These are phyloP conservation scores for Laticauda colubrina DNA, from an alignment of 2,113 vertebrate genomes.

Conservation along the genomic window DNA sequence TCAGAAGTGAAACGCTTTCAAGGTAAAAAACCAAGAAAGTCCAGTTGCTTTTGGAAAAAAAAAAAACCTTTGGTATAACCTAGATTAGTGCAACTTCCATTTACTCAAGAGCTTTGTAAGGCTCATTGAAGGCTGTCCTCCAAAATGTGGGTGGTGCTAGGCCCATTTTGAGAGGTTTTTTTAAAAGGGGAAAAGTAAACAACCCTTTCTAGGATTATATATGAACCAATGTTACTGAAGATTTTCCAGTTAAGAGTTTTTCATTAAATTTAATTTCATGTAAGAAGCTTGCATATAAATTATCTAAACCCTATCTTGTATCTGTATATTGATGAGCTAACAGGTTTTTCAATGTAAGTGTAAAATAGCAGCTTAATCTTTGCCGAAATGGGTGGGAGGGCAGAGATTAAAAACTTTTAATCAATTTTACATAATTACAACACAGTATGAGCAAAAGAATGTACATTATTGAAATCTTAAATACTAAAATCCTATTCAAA, in stretches of 20 bases:
- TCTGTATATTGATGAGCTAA: not conserved
- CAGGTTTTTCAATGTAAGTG: not conserved
- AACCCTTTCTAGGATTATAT: not conserved
- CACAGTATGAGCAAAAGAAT: not conserved
- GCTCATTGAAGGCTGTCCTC: not conserved
- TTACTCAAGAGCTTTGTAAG: not conserved
- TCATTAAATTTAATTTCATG: not conserved
- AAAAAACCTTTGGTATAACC: not conserved
- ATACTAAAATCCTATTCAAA: not conserved
- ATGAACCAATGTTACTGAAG: constrained; percentile 4
- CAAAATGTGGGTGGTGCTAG: not conserved
- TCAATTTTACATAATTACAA: not conserved
- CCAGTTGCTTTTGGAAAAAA: not conserved
- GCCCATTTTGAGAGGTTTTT: not conserved
- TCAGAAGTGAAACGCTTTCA: not conserved
- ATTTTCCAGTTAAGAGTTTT: not conserved
- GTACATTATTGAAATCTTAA: not conserved
- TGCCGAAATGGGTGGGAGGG: not conserved
- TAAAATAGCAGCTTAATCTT: not conserved
- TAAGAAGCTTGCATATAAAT: not conserved
- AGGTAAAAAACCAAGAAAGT: not conserved
- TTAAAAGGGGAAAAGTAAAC: not conserved
- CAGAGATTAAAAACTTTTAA: not conserved
- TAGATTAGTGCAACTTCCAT: not conserved
- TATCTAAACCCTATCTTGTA: not conserved